phyloP scores from a whole-genome alignment of 2,797 vertebrate genomes.

The Pygocentrus nattereri region DNA sequence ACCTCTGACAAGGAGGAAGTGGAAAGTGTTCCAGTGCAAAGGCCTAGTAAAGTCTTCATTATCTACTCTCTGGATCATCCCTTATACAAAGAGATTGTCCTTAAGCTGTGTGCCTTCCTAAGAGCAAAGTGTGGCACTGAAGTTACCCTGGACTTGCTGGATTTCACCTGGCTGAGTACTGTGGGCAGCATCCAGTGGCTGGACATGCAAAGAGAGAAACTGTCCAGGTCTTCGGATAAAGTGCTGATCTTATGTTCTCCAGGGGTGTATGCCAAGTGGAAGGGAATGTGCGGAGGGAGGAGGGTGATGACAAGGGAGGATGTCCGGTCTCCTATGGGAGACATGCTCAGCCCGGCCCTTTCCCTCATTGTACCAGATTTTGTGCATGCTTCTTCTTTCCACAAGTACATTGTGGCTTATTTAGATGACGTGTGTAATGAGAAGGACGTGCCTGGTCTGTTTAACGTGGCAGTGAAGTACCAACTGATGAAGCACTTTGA shows the following conservation, averaged over 20 bases:
- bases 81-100: constrained; percentile 86
- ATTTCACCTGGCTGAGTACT: constrained; percentile 81
- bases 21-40: constrained; percentile 37
- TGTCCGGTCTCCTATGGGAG: constrained; percentile 76
- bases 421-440: constrained; percentile 85
- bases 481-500: constrained; percentile 91
- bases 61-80: constrained; percentile 92
- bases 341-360: constrained; percentile 90
- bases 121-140: constrained; percentile 85
- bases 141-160: constrained; percentile 89
- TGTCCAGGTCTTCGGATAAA: constrained; percentile 84
- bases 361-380: constrained; percentile 89
- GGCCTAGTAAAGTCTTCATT: constrained; percentile 83
- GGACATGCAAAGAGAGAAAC: constrained; percentile 84
- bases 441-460: constrained; percentile 85
- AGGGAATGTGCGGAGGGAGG: constrained; percentile 84
- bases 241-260: constrained; percentile 91
- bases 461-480: constrained; percentile 86
- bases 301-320: constrained; percentile 84
- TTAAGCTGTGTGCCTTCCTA: constrained; percentile 91
- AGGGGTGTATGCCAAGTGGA: constrained; percentile 92
- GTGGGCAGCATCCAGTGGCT: constrained; percentile 89
- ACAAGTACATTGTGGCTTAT: constrained; percentile 91
- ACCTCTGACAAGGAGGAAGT: constrained; percentile 2
- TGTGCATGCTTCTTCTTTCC: constrained; percentile 82